Conservation (phyloP, 2,888 invertebrate species). For the Hirtodrosophila duncani region DNA sequence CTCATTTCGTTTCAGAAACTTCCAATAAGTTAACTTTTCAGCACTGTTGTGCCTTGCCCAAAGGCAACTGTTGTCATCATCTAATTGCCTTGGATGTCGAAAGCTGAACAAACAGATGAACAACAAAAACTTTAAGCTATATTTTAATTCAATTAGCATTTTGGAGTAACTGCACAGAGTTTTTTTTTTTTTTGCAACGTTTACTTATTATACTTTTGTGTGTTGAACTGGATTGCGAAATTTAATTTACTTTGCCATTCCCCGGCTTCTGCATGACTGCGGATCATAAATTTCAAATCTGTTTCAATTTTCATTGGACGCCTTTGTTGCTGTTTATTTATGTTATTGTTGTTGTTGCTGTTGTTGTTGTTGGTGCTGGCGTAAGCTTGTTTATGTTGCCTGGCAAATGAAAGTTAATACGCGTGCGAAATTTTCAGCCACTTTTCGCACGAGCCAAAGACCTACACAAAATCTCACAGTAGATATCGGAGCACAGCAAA, state of each 20-base stretch:
- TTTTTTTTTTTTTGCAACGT: conserved; percentile 17
- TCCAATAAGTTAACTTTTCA: conserved; percentile 50
- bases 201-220: conserved; percentile 21
- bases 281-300: conserved; percentile 64
- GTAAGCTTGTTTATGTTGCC: conserved; percentile 61
- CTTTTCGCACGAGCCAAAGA: conserved; percentile 25
- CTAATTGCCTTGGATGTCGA: conserved; percentile 11
- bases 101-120: conserved; percentile 13
- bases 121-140: conserved; percentile 24
- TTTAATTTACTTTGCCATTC: conserved; percentile 52
- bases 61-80: conserved; percentile 2
- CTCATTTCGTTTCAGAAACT: conserved; percentile 21
- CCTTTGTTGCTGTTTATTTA: conserved; percentile 5
- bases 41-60: conserved; percentile 7
- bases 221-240: conserved; percentile 50
- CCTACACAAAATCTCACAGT: neutral
- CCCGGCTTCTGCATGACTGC: conserved; percentile 14
- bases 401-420: conserved; percentile 60
- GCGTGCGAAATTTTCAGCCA: conserved; percentile 57
- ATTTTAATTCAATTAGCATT: conserved; percentile 32
- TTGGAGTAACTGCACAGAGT: conserved; percentile 27
- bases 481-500: neutral
- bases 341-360: conserved; percentile 20
- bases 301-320: conserved; percentile 60
- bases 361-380: conserved; percentile 20